Evolutionary conservation across 2,113 vertebrate genomes (phyloP), one percentile per base, ranked within the genome.

Genomic region (Colinus virginianus): DNA sequence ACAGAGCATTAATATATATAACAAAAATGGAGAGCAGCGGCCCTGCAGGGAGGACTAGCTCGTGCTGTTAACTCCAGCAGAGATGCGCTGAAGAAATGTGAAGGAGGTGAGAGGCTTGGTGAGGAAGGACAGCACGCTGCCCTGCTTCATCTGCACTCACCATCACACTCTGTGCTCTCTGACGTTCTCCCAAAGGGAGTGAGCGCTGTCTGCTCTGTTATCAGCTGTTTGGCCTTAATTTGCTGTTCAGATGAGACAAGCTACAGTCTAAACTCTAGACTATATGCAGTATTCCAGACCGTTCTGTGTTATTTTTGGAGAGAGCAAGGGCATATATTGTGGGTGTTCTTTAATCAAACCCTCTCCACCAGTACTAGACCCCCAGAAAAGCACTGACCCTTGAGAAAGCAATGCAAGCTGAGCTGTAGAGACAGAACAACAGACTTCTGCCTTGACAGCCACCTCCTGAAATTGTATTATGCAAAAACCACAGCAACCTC

Each of bases 131-230:
- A 83, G 18, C 20, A 43, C 40, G 18, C 8, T 3, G 25, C 23
- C 14, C 21, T n/a, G 43, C 49, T 64, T 36, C 3, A 1, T 0
- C 4, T 2, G 61, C 7, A 2, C 67, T 45, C 30, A 84, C 40
- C 38, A 46, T 4, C 26, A 40, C 0, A 0, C 17, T 1, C 59
- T 55, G 36, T 48, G 26, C 42, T 20, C 19, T 38, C 5, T 53
- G 56, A 51, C 2, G 1, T 28, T 38, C 8, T 72, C 38, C 67
- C 74, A 32, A 59, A 84, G 42, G 32, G 5, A 70, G 19, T 7
- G 23, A 75, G 16, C 12, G 30, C 23, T 34, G 51, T 21, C 79
- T 78, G 17, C 48, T 51, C 38, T 5, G 5, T 66, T 82, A 87
- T 59, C 67, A 76, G 34, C 62, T 20, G 21, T n/a, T 43, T 86